Conservation (phyloP, 64 coral and sea anemone genomes). For the Dendronephthya gigantea region DNA sequence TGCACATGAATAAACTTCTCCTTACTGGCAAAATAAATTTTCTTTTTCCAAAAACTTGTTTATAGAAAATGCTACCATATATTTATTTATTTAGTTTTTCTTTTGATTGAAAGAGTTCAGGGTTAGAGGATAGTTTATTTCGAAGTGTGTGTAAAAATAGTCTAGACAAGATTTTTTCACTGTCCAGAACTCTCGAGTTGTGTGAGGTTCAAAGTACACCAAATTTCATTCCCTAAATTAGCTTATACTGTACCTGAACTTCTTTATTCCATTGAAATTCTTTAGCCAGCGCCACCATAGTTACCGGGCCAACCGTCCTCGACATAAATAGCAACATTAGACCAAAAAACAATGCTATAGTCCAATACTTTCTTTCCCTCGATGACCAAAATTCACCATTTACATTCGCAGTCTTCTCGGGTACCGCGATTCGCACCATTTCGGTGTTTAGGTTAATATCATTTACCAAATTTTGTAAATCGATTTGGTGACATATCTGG, state of each 20-base stretch:
- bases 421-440: not conserved
- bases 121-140: no score
- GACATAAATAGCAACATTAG: not conserved
- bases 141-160: no score
- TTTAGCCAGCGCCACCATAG: not conserved
- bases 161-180: no score
- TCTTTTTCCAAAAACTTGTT: no score
- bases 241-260: not conserved
- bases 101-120: no score
- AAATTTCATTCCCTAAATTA: not conserved
- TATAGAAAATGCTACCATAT: no score
- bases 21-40: no score
- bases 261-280: not conserved
- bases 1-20: no score
- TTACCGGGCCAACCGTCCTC: not conserved
- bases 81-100: no score
- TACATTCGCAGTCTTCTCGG: not conserved
- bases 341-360: not conserved
- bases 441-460: not conserved
- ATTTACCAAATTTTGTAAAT: not conserved
- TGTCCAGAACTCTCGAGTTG: no score
- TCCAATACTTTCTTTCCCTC: not conserved
- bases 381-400: not conserved
- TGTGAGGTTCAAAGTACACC: no score
- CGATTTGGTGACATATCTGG: not conserved